A percentile compares a stretch with the other conserved stretches of the same genome.
Conservation (phyloP, 2,113 vertebrate species). For the Melanocharis versteri region DNA sequence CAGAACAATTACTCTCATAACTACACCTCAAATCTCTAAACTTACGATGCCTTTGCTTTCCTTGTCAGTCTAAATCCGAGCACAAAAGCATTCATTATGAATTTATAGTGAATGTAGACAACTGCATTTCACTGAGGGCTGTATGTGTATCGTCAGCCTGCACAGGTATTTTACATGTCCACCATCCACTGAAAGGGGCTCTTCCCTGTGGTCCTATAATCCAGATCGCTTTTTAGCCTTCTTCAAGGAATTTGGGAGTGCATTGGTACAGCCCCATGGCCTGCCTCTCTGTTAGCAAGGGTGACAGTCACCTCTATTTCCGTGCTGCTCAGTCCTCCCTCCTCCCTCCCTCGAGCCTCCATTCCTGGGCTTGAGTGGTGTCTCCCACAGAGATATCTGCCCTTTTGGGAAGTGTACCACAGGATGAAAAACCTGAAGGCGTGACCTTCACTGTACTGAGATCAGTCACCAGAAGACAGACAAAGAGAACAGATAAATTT, state of each 20-base stretch:
- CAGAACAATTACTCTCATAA: background rate
- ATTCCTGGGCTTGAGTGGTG: background rate
- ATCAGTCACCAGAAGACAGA: background rate
- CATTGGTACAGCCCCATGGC: rapidly evolving
- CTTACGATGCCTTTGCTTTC: background rate
- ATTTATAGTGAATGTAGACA: background rate
- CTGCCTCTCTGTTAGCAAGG: background rate
- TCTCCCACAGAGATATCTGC: background rate
- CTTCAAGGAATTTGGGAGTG: background rate
- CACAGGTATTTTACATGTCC: background rate
- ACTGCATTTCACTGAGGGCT: background rate
- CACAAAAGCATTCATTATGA: background rate
- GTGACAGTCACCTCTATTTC: background rate
- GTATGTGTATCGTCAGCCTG: rapidly evolving
- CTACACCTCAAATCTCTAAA: background rate
- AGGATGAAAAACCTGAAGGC: background rate
- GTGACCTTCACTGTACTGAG: background rate
- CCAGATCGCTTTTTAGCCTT: rapidly evolving
- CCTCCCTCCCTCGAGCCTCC: background rate
- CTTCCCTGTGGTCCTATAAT: background rate
- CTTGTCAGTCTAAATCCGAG: background rate
- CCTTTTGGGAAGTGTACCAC: background rate
- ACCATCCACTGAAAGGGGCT: background rate
- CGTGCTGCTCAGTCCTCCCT: rapidly evolving
- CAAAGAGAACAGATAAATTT: background rate